Evolutionary conservation across 2,797 vertebrate genomes (phyloP), one percentile per base, ranked within the genome.

Genomic region (Petrocephalus sullivani): DNA sequence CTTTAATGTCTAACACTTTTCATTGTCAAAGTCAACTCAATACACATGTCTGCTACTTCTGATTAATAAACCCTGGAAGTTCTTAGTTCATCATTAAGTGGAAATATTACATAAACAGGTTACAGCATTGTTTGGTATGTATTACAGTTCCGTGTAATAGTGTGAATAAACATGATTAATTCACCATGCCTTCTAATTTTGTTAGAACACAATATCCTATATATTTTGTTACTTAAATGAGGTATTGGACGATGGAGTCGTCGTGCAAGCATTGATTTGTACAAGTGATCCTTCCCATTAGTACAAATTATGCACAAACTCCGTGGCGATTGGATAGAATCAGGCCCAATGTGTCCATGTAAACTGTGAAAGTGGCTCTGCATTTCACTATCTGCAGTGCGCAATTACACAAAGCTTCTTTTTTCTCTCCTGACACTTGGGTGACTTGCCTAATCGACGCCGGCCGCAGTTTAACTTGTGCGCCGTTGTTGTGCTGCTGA

Each of bases 1-100:
- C 93, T 94, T 96, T 95, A 95, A 95, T 94, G 95, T 96, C 94
- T 94, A 94, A 93, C 95, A 94, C 94, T 93, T 93, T 91, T 89
- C 92, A 90, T 90, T 91, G 94, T 93, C 92, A 93, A 95, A 95
- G 90, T 51, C 89, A 92, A 92, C 91, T 91, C 57, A 49, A 88
- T 49, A 82, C 87, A 60, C 87, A 88, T 46, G 64, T 87, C 83
- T 19, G 75, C 54, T 88, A 41, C 49, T 86, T 86, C 85, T 86
- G 51, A 61, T 86, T 60, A 86, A 58, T 58, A 33, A 60, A 41
- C 56, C 56, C 33, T 61, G 85, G 54, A 86, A 61, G 21, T 86
- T 86, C 46, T 67, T 41, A 86, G 23, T 58, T 60, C 37, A 10
- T 16, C 85, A 41, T 86, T 37, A 58, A 60, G 57, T 46, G 54